Conservation (phyloP, 2,797 vertebrate genomes). For the Tympanoctomys barrerae region DNA sequence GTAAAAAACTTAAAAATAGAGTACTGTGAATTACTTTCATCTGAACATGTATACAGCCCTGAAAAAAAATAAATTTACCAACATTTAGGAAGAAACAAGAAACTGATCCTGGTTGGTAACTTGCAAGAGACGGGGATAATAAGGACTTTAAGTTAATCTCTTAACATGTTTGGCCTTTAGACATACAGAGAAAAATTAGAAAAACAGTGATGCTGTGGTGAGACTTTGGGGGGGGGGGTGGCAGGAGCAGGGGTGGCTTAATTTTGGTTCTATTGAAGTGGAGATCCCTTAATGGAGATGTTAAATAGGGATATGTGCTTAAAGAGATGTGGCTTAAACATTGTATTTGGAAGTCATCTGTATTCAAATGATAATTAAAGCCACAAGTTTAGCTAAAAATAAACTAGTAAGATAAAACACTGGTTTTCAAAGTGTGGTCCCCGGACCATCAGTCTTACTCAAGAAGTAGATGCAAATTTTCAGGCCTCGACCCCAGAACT, state of each 20-base stretch:
- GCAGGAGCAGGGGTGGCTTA: background rate
- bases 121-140: background rate
- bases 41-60: slow-evolving; percentile 45
- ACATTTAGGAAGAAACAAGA: slow-evolving; percentile 55
- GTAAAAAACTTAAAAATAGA: background rate
- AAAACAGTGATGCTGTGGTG: background rate
- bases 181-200: background rate
- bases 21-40: background rate
- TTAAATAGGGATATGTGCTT: background rate
- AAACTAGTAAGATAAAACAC: background rate
- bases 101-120: background rate
- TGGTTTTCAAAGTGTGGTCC: slow-evolving; percentile 14
- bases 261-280: background rate
- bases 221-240: too few species aligned
- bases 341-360: background rate
- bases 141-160: background rate
- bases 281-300: background rate
- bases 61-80: slow-evolving; percentile 55
- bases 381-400: background rate
- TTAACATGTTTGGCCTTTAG: background rate
- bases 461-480: slow-evolving; percentile 33
- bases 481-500: background rate
- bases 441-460: background rate
- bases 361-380: slow-evolving; percentile 56
- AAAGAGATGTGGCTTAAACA: slow-evolving; percentile 40